Evolutionary conservation across 2,888 invertebrate species (phyloP), one percentile per base, ranked within the genome.

Genomic region (Melieria picta): DNA sequence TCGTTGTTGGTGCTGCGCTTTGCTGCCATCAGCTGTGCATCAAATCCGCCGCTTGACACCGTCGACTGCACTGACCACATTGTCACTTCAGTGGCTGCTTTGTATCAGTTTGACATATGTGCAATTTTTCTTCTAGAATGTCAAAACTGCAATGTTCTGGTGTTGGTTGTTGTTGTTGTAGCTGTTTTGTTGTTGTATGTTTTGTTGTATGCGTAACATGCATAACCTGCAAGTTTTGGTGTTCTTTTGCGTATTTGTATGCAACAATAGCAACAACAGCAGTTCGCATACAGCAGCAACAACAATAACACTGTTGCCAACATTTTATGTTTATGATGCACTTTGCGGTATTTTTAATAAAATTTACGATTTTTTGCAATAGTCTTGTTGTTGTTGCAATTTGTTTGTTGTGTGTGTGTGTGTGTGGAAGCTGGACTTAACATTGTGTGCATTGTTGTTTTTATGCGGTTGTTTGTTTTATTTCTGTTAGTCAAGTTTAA

Each of bases 71-170:
- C 30, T 30, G 30, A 30, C 30, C 30, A 30, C 30, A 30, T 30
- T 30, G 30, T 30, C 30, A 16, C 30, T 30, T 52, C 52, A 52
- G 11, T 52, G 11, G 7, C 52, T 13, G 11, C 13, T 52, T 76
- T 76, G 75, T 76, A 72, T 74, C 73, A 73, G 68, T 75, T 75
- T 77, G 76, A 77, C 77, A 75, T 72, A 76, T 77, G 75, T 75
- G 76, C 77, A 76, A 77, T 77, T 76, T 77, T 77, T 77, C 77
- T 76, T 65, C 70, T 61, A 50, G 69, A 73, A 74, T 77, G 77
- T 77, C 77, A 76, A 76, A 77, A 77, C 71, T 30, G 30, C 30
- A 30, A 30, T 2, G 30, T 30, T 30, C 30, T 30, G 30, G 30
- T 30, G 30, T 30, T 30, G 30, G 3, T 30, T 30, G 30, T 30